Base-by-base conservation (phyloP, 2,888 invertebrate species). In the Atethmia centrago region DNA sequence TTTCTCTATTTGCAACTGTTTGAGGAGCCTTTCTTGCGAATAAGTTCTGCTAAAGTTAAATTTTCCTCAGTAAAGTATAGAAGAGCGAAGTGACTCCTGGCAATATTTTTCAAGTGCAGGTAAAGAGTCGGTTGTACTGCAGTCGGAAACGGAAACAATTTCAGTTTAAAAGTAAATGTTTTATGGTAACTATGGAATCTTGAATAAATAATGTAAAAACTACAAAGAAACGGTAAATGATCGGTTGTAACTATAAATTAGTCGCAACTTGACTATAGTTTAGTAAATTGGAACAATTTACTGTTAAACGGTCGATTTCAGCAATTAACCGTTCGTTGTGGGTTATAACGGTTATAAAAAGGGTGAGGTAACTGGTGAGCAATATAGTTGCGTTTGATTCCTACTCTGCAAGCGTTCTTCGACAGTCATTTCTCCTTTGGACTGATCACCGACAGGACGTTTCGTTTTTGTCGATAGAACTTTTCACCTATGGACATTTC, bases 21-120 rank as follows among this genome's bases (percentile, higher is more conserved):
- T 69, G 45, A 67, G 76, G 45, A 83, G 51, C 49, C 71, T 80
- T 83, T 71, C 72, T 75, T 63, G 31, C 12, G 61, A 84, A 61
- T 63, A 73, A 74, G 77, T 85, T 77, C 51, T 36, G 56, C 56
- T 59, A 49, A 69, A 80, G 76, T 82, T 53, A 66, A 12, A 82
- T 78, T 74, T 78, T 79, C 78, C 70, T 73, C 74, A 7, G 64
- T 66, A 31, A 75, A 79, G 36, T 67, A 51, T 45, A n/a, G n/a
- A n/a, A 70, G 55, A 56, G 62, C 31, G 45, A 63, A 77, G 66
- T 72, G 74, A 74, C 76, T 83, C 74, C 62, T 55, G 16, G 70
- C 63, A 74, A 84, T 85, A 79, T 84, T 85, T 83, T 63, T 77
- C 66, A 47, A 79, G 76, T 62, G 62, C 71, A 66, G 58, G 65